phyloP scores from a whole-genome alignment of 2,888 invertebrate species.

The Dysmachus trigonus region DNA sequence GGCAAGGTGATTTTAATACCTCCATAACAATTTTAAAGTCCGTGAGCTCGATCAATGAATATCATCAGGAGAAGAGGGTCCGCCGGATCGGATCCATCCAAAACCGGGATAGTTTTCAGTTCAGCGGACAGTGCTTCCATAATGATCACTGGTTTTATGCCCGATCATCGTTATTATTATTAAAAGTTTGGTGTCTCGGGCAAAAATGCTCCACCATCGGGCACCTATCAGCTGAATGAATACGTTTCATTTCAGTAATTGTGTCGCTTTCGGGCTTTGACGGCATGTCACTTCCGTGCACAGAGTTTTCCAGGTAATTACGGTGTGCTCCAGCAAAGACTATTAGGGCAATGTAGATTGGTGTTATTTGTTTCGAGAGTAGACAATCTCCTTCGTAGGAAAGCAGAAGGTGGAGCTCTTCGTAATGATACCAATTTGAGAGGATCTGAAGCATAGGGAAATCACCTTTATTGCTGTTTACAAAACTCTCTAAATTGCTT shows the following conservation, averaged over 20 bases:
- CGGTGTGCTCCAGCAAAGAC: not conserved
- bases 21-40: slow-evolving; percentile 47
- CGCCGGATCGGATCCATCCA: not conserved
- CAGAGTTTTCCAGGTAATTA: not conserved
- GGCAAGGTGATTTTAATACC: slow-evolving; percentile 50
- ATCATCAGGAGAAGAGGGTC: not conserved
- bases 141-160: slow-evolving; percentile 17
- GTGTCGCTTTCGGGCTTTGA: not conserved
- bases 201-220: not conserved
- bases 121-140: not conserved
- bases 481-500: not conserved
- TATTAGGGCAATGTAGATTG: not conserved
- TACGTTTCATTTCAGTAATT: not conserved
- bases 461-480: not conserved
- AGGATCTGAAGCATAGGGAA: not conserved
- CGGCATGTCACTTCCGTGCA: slow-evolving; percentile 33
- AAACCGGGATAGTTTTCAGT: not conserved
- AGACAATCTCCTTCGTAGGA: not conserved
- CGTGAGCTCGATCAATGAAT: not conserved
- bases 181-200: not conserved
- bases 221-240: not conserved
- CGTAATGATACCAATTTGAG: not conserved
- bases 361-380: not conserved
- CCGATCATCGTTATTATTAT: slow-evolving; percentile 32
- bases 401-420: not conserved